Base-by-base conservation (phyloP, 2,888 invertebrate species). In the Loripinus fragilis region DNA sequence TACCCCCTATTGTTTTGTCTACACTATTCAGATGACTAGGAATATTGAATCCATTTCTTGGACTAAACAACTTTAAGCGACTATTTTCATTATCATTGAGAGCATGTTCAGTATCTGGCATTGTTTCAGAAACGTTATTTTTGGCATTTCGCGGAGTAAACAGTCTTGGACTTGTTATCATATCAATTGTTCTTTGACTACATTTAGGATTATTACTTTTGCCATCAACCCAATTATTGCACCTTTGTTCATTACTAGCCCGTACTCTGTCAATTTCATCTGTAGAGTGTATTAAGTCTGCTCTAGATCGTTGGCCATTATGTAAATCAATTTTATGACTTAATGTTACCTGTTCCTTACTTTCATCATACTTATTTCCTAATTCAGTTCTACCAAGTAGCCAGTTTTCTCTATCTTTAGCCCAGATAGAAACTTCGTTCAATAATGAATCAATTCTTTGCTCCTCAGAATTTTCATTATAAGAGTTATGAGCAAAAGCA, bases 331-430 rank as follows among this genome's bases (percentile, higher is more conserved):
- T 33, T 33, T 60, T 60, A 17, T 60, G 60, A 28, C 60, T 60
- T 33, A 60, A 33, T 10, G 25, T 60, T 17, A 60, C 33, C 1
- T 30, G 25, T 17, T 60, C 60, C 20, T 60, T 60, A 60, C 60
- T 33, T 20, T 60, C 60, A 33, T 12, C 12, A 20, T 60, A 60
- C 28, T 76, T 60, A 30, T 67, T 28, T 25, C 38, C 28, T 1
- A 66, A 23, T 35, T 74, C 74, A 7, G 76, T 72, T 28, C 74
- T 42, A 23, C 75, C 76, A 17, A 83, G 69, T 8, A 83, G 33
- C 83, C 83, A 83, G 3, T 48, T 81, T 33, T 83, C 80, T 74
- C 83, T 67, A 52, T 83, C 83, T 35, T 80, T 74, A 1, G 83
- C 83, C 83, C 83, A 83, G 23, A 74, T 67, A 15, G 80, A 78